Evolutionary conservation across 2,113 vertebrate genomes (phyloP), one percentile per base, ranked within the genome.

Genomic region (Maccullochella peelii): DNA sequence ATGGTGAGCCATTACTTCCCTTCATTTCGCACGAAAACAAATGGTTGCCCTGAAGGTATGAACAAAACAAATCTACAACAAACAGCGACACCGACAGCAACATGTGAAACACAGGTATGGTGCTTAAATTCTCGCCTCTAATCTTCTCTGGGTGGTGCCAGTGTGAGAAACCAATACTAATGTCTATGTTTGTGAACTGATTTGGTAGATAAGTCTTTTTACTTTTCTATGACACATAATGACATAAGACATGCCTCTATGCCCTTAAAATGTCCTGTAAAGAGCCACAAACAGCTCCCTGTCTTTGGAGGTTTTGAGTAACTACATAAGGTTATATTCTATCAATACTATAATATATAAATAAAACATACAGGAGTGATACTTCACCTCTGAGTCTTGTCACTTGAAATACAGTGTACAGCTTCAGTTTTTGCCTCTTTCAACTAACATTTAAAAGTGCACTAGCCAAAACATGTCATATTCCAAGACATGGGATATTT

Each of bases 381-480:
- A 33, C 33, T 33, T 33, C 33, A 33, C 33, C 3, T 33, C 33
- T 33, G 33, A 33, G 33, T 33, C 33, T 33, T 33, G 33, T 33
- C 5, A 4, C 33, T 33, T 33, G 33, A 33, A 33, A 33, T 33
- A 33, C 73, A 86, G 68, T 58, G 69, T 85, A n/a, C 52, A 88
- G 77, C 82, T 61, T 73, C 5, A 36, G 83, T 65, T 66, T 68
- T 12, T 52, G 40, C 68, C 78, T 82, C 83, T 72, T 80, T 66
- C 72, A 91, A 75, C 6, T 80, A 75, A 6, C 21, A 71, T 77
- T 71, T 91, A 30, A 57, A 38, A 67, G 38, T 92, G 83, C 23
- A 59, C 85, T 87, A 84, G 88, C 90, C 92, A 85, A 83, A 88
- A 88, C 82, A 65, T 49, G 58, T 69, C 65, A 62, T 65, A 47